Conservation (phyloP, 2,888 invertebrate genomes). For the Aethes cnicana region DNA sequence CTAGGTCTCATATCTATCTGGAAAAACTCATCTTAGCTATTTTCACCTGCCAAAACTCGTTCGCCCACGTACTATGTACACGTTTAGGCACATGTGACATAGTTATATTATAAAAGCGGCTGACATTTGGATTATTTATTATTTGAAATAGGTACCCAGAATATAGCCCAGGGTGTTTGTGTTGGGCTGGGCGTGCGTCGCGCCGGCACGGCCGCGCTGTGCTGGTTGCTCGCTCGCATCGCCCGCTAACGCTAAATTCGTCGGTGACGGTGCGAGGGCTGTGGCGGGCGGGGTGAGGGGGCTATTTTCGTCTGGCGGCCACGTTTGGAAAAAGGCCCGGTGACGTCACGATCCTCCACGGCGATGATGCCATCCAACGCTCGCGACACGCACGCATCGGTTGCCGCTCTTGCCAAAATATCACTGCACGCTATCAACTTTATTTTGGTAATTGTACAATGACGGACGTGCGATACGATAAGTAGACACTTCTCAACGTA, state of each 20-base stretch:
- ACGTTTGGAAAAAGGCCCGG: constrained; percentile 80
- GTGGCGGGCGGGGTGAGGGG: constrained; percentile 68
- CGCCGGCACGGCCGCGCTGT: too few species aligned
- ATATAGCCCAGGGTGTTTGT: too few species aligned
- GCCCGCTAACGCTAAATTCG: constrained; percentile 67
- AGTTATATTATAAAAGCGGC: too few species aligned
- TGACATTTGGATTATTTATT: too few species aligned
- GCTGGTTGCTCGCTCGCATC: too few species aligned
- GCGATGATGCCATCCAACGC: constrained; percentile 79
- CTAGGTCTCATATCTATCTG: too few species aligned
- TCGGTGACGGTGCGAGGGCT: constrained; percentile 73
- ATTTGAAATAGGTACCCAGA: too few species aligned
- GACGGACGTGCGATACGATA: constrained; percentile 42
- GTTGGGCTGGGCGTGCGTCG: constrained; percentile 1
- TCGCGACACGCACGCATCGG: constrained; percentile 75
- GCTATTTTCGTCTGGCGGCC: constrained; percentile 82
- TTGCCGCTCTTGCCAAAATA: constrained; percentile 76
- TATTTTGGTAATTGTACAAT: constrained; percentile 75
- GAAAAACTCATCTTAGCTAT: too few species aligned
- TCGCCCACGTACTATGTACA: too few species aligned
- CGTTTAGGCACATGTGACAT: too few species aligned
- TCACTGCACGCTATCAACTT: constrained; percentile 70
- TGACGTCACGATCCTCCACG: constrained; percentile 78
- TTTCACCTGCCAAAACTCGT: too few species aligned
- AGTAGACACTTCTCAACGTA: neutral